phyloP scores from a whole-genome alignment of 2,888 invertebrate genomes.

The Platycheirus albimanus region DNA sequence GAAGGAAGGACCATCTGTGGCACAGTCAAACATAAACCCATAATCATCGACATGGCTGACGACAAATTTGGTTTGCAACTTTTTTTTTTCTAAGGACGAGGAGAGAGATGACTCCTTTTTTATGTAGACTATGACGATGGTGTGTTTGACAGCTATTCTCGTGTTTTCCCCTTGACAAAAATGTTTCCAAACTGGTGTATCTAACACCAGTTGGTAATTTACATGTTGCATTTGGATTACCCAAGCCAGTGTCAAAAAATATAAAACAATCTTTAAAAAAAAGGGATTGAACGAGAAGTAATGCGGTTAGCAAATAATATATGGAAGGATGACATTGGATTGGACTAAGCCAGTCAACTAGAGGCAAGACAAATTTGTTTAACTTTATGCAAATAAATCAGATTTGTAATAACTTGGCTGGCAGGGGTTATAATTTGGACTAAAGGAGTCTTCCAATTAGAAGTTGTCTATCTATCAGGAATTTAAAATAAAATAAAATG shows the following conservation, averaged over 20 bases:
- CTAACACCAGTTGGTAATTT: constrained; percentile 59
- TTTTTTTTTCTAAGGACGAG: constrained; percentile 20
- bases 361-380: too few relatives aligned
- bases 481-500: too few relatives aligned
- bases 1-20: constrained; percentile 64
- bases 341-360: constrained; percentile 30
- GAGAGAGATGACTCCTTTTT: constrained; percentile 28
- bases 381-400: too few relatives aligned
- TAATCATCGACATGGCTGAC: constrained; percentile 70
- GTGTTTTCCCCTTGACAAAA: constrained; percentile 32
- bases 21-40: constrained; percentile 46
- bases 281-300: constrained; percentile 43
- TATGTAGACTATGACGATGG: not conserved
- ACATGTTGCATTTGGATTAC: constrained; percentile 44
- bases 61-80: constrained; percentile 63
- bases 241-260: not conserved
- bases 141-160: constrained; percentile 50
- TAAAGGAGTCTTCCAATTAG: too few relatives aligned
- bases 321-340: not conserved
- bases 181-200: constrained; percentile 6
- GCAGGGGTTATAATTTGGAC: too few relatives aligned
- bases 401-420: too few relatives aligned
- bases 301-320: constrained; percentile 43
- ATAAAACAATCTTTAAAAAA: not conserved
- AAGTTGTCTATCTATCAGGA: too few relatives aligned